Evolutionary conservation across 2,797 vertebrate species (phyloP), one percentile per base, ranked within the genome.

Genomic region (Fratercula arctica): DNA sequence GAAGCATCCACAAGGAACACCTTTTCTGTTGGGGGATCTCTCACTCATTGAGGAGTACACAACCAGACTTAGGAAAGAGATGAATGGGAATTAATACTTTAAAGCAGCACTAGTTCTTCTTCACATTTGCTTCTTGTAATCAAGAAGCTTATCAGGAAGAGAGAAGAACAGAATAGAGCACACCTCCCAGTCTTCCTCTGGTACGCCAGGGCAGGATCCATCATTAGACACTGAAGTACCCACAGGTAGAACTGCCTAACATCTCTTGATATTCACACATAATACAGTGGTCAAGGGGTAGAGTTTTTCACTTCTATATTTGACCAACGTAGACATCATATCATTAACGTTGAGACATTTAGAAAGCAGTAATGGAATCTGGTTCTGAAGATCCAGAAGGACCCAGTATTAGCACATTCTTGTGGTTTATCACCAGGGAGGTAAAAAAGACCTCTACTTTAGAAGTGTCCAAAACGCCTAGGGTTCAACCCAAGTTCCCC

Each of bases 291-390:
- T 35, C 57, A 63, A 29, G 11, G 5, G 6, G 16, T 10, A 35
- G 3, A 7, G 43, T 4, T 63, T 66, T 59, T 20, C 21, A 25
- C 23, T 26, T 24, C 4, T 50, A 1, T 29, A 63, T 37, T 46
- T 16, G 28, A 39, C 29, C 54, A 66, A 48, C 46, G 56, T 1
- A 43, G 16, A 48, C 39, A 67, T 2, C 0, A 1, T 28, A 33
- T 25, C 26, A 37, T 23, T 83, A 7, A 53, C 61, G 21, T 21
- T 13, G 10, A 73, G 6, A 20, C 10, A 41, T n/a, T 50, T 45
- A 26, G n/a, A 83, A 75, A 61, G 21, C 13, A 89, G 12, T 24
- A 24, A 51, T 7, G 4, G 3, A 81, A 81, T 56, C 37, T 18
- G 7, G 5, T 31, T 64, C 66, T 61, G 51, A 89, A 86, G 51